Percentiles rank a stretch among this genome's conserved stretches.
These are phyloP conservation scores for Gallinago stenura DNA, from an alignment of 2,797 vertebrate species.

Conservation along the genomic window DNA sequence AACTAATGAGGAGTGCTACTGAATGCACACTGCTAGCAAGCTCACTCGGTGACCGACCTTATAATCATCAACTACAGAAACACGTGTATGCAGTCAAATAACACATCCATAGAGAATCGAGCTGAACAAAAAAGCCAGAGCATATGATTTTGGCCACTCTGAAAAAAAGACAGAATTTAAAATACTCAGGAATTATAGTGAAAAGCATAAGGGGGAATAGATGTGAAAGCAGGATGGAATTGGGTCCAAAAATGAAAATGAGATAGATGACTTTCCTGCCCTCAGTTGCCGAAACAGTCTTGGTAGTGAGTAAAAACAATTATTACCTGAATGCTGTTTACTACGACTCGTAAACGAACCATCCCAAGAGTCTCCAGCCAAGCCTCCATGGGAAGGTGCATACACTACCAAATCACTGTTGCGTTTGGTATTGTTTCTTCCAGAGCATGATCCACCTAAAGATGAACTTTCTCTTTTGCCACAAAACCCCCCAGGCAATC, in stretches of 20 bases:
- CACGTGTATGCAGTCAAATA: background rate
- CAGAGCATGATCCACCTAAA: background rate
- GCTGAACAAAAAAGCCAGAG: background rate
- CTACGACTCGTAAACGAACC: background rate
- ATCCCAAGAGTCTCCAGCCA: background rate
- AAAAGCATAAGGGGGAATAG: background rate
- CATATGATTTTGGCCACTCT: background rate
- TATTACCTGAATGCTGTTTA: background rate
- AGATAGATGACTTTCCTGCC: background rate
- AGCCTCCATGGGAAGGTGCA: background rate
- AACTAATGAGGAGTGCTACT: constrained; percentile 2
- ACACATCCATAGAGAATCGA: background rate
- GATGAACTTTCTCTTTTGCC: background rate
- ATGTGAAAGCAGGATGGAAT: background rate
- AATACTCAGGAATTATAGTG: background rate
- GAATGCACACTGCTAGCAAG: background rate
- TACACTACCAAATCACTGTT: background rate
- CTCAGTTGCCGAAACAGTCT: background rate
- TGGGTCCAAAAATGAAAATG: background rate
- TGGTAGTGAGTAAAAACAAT: background rate
- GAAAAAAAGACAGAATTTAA: background rate
- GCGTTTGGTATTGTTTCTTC: background rate
- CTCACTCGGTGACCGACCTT: background rate
- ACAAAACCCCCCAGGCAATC: background rate
- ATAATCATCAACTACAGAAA: background rate